Evolutionary conservation across 2,113 vertebrate species (phyloP), one percentile per base, ranked within the genome.

Genomic region (Phrynosoma blainvillii): DNA sequence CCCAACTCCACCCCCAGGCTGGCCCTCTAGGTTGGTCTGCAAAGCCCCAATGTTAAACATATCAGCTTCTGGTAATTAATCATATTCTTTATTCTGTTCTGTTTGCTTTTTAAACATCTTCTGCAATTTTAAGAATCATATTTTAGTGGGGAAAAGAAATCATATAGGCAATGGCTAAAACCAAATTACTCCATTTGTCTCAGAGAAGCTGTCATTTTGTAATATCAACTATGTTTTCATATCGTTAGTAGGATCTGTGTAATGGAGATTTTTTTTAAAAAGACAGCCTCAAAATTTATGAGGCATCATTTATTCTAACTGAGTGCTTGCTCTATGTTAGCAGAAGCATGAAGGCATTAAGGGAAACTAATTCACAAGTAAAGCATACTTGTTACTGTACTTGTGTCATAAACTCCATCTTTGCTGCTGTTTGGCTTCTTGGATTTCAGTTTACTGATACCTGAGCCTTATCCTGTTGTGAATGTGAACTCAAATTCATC

Each of bases 261-360:
- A 88, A 88, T 85, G 74, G 77, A 82, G 81, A 73, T 88, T 70
- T 88, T 59, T 88, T 70, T 88, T 42, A 36, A 76, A 76, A 84
- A 82, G 70, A 18, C 52, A 74, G 70, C 47, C 70, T 85, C 30
- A 84, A 25, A 80, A 71, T 87, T 73, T 87, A 77, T 80, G 80
- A 66, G 52, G 75, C 87, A 87, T 82, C 76, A 82, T 91, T 91
- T 84, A 89, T 73, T 76, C 73, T 52, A 78, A 20, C 76, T 84
- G 74, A 84, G 74, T 52, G 77, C 42, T 86, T 81, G 13, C 27
- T 20, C 68, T 66, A 59, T 66, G 40, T 47, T 70, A 89, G 85
- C 62, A 30, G 79, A 47, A 87, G 40, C 82, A 84, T 84, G 32
- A 77, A 89, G 20, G 78, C 70, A 71, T 76, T 89, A 77, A 87